Evolutionary conservation across 1,140 invertebrate genomes (phyloP).

Genomic region (Zophobas atratus): DNA sequence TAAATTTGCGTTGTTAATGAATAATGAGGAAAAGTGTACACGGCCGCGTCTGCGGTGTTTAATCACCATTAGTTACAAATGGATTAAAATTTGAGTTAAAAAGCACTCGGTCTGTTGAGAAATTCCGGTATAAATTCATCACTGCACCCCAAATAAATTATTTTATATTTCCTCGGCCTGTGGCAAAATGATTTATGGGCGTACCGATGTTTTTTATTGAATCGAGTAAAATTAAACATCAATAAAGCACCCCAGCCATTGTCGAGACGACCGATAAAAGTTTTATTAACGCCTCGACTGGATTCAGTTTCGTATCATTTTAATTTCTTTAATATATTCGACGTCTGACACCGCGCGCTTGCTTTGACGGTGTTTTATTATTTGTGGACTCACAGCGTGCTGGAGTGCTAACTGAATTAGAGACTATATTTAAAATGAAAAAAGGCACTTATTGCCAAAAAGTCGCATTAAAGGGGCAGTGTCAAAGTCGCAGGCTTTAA

Average conservation of each 20-base stretch:
- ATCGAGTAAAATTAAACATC: background rate
- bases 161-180: background rate
- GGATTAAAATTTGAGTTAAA: constrained; percentile 1
- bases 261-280: background rate
- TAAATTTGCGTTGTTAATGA: constrained; percentile 1
- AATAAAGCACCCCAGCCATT: background rate
- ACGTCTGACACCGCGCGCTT: background rate
- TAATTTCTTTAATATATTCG: constrained; percentile 16
- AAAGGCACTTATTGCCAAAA: too few relatives aligned
- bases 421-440: too few relatives aligned
- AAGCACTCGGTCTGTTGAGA: background rate
- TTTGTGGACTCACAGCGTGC: too few relatives aligned
- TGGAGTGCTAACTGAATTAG: too few relatives aligned
- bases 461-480: too few relatives aligned
- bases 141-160: background rate
- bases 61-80: constrained; percentile 1
- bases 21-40: background rate
- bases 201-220: background rate
- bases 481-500: too few relatives aligned
- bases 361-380: too few relatives aligned
- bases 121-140: background rate
- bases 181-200: background rate
- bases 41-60: background rate
- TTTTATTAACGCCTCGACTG: background rate
- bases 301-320: constrained; percentile 1